These are phyloP conservation scores for Accipiter virgatus DNA, from an alignment of 2,113 vertebrate genomes.

Conservation along the genomic window DNA sequence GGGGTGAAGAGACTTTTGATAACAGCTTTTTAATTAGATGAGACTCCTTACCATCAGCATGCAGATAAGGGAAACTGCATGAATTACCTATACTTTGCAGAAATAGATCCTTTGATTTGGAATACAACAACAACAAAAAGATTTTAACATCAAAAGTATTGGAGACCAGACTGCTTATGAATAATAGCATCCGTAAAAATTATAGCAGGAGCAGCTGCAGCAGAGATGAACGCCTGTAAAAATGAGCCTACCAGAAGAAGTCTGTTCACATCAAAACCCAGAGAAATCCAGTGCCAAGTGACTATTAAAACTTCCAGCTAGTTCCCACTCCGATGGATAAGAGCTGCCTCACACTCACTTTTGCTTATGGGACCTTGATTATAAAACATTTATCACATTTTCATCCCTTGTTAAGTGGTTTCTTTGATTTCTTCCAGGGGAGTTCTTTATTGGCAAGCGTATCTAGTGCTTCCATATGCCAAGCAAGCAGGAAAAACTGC, in stretches of 20 bases:
- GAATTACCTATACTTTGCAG: constrained; percentile 1
- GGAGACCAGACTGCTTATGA: not conserved
- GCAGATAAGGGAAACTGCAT: not conserved
- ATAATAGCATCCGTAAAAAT: constrained; percentile 4
- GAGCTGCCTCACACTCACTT: not conserved
- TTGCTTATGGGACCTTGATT: constrained; percentile 4
- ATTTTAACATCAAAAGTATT: constrained; percentile 19
- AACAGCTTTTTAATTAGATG: constrained; percentile 46
- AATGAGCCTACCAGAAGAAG: not conserved
- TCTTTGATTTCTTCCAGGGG: constrained; percentile 37
- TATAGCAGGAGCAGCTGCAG: constrained; percentile 20
- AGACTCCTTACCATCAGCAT: not conserved
- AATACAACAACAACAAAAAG: not conserved
- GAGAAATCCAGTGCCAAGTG: constrained; percentile 6
- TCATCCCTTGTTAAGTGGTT: constrained; percentile 26
- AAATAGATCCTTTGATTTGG: constrained; percentile 13
- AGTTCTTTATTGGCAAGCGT: constrained; percentile 12
- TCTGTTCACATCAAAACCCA: not conserved
- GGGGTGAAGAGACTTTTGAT: constrained; percentile 26
- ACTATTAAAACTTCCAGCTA: not conserved
- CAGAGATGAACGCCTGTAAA: constrained; percentile 12
- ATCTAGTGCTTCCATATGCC: constrained; percentile 18
- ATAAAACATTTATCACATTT: constrained; percentile 45
- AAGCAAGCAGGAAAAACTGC: not conserved
- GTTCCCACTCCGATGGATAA: not conserved